phyloP scores from a whole-genome alignment of 2,888 invertebrate species.

The Pteria penguin region DNA sequence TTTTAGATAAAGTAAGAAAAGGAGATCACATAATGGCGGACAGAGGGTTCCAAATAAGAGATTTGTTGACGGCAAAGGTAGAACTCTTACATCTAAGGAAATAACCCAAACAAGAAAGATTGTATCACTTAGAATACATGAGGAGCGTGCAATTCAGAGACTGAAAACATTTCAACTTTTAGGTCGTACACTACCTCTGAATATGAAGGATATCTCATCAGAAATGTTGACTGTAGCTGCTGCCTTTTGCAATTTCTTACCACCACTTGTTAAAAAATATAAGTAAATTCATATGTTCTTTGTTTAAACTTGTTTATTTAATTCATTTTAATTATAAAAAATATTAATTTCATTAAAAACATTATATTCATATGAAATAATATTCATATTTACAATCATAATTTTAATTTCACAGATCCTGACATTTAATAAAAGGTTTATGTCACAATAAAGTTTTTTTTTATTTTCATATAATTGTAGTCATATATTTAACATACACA shows the following conservation, averaged over 20 bases:
- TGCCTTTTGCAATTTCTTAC: conserved; percentile 9
- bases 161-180: conserved; percentile 12
- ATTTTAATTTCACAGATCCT: no score
- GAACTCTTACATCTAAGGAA: conserved; percentile 20
- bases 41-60: conserved; percentile 17
- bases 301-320: no score
- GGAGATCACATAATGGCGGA: conserved; percentile 21
- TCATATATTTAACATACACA: no score
- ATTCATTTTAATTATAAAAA: no score
- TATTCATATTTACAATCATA: no score
- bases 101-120: conserved; percentile 21
- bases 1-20: neutral
- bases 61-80: conserved; percentile 14
- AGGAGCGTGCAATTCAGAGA: no score
- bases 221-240: conserved; percentile 17
- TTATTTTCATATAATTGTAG: no score
- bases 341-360: no score
- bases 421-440: no score
- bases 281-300: no score
- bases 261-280: conserved; percentile 12
- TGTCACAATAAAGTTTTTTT: no score
- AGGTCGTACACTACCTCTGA: conserved; percentile 12
- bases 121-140: conserved; percentile 16
- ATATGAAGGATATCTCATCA: conserved; percentile 11
- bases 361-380: no score